A percentile compares a stretch with the other conserved stretches of the same genome.
These are phyloP conservation scores for Pseudomugil tenellus DNA, from an alignment of 2,797 vertebrate genomes.

Conservation along the genomic window DNA sequence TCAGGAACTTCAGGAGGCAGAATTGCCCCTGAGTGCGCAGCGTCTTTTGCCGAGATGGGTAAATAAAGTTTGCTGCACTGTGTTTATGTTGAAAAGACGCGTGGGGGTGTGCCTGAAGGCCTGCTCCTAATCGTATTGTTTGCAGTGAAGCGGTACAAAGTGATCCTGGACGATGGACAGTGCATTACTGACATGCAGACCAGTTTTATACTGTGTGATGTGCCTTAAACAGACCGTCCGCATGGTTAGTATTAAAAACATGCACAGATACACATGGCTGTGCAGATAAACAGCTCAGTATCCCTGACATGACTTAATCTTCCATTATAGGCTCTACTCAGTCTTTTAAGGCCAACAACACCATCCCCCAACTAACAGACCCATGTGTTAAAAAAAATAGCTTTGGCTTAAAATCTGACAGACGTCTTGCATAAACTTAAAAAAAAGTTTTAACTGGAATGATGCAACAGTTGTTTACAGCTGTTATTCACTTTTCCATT, in stretches of 20 bases:
- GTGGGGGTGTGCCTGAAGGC: slow-evolving; percentile 26
- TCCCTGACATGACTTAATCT: slow-evolving; percentile 57
- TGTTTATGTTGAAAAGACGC: slow-evolving; percentile 36
- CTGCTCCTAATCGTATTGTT: slow-evolving; percentile 45
- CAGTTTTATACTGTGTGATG: neutral
- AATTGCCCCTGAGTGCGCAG: slow-evolving; percentile 18
- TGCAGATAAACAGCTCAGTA: slow-evolving; percentile 60
- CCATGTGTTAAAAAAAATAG: slow-evolving; percentile 8
- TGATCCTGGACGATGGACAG: slow-evolving; percentile 25
- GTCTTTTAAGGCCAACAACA: slow-evolving; percentile 22
- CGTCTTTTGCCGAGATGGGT: slow-evolving; percentile 24
- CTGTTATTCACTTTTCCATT: slow-evolving; percentile 3
- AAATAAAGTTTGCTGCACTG: slow-evolving; percentile 50
- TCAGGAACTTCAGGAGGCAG: slow-evolving; percentile 42
- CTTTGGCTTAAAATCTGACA: slow-evolving; percentile 1
- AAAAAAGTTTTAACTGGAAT: slow-evolving; percentile 4
- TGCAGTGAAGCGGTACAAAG: slow-evolving; percentile 40
- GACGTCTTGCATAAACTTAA: neutral
- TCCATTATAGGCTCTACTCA: slow-evolving; percentile 46
- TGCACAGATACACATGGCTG: slow-evolving; percentile 5
- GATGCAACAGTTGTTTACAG: slow-evolving; percentile 6
- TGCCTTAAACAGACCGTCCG: neutral
- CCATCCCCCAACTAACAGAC: slow-evolving; percentile 27
- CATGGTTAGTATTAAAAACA: slow-evolving; percentile 2
- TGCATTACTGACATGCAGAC: slow-evolving; percentile 20